A percentile compares a stretch with the other conserved stretches of the same genome.
Evolutionary conservation across 2,888 invertebrate species (phyloP).

Genomic region (Morpho helenor): DNA sequence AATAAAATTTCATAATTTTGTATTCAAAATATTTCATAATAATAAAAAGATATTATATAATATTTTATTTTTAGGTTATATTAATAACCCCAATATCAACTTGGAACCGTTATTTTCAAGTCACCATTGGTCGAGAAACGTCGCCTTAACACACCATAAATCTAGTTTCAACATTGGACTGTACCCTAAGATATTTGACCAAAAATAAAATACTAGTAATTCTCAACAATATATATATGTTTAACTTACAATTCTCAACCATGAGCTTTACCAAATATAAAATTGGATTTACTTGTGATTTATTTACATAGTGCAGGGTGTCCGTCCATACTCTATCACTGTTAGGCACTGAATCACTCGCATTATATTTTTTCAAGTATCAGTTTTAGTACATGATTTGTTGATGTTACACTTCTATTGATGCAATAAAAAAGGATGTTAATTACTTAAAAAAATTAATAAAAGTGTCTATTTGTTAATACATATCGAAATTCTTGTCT

Average conservation of each 20-base stretch:
- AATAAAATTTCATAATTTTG: too few relatives aligned
- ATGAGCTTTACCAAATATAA: slow-evolving; percentile 49
- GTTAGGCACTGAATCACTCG: slow-evolving; percentile 35
- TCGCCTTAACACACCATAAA: slow-evolving; percentile 48
- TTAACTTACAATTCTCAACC: slow-evolving; percentile 46
- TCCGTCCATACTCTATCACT: slow-evolving; percentile 14
- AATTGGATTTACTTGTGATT: slow-evolving; percentile 27
- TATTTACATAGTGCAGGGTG: slow-evolving; percentile 37
- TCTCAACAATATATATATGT: slow-evolving; percentile 69
- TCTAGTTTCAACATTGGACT: slow-evolving; percentile 65
- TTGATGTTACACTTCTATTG: too few relatives aligned
- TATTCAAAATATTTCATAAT: too few relatives aligned
- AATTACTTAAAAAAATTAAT: too few relatives aligned
- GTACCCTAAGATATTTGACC: slow-evolving; percentile 55
- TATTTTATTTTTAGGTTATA: too few relatives aligned
- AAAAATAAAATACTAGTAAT: slow-evolving; percentile 73
- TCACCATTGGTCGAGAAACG: slow-evolving; percentile 26
- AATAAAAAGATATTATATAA: too few relatives aligned
- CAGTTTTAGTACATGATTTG: too few relatives aligned
- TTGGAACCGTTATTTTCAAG: slow-evolving; percentile 1
- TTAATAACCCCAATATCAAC: neutral
- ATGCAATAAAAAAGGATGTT: too few relatives aligned
- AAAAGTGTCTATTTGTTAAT: too few relatives aligned
- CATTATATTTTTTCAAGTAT: neutral
- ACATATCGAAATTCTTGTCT: too few relatives aligned